Conservation (phyloP, 2,888 invertebrate species). For the Tenodera sinensis region DNA sequence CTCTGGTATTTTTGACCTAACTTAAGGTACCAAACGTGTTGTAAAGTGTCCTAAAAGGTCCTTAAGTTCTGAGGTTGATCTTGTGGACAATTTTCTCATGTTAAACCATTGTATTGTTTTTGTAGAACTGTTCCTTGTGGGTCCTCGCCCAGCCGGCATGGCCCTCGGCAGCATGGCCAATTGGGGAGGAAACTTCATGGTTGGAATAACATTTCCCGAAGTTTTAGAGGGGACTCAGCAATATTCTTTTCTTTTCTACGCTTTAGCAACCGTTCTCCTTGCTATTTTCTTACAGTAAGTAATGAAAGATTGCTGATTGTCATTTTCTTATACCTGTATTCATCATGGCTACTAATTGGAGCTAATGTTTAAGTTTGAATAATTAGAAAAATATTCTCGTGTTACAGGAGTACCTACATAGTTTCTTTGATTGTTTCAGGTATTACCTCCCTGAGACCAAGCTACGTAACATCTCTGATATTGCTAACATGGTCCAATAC, state of each 20-base stretch:
- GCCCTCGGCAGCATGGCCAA: conserved; percentile 81
- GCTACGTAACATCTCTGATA: conserved; percentile 62
- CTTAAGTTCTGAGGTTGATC: no score
- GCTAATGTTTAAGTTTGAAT: background rate
- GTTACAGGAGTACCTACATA: background rate
- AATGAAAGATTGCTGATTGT: background rate
- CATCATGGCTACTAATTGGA: background rate
- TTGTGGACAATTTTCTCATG: no score
- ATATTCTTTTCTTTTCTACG: conserved; percentile 74
- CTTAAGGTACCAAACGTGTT: no score
- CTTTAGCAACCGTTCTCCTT: conserved; percentile 52
- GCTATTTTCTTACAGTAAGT: conserved; percentile 60
- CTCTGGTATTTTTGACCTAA: no score
- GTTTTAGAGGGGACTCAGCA: conserved; percentile 66
- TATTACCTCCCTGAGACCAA: conserved; percentile 72
- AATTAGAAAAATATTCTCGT: background rate
- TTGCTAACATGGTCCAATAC: conserved; percentile 58
- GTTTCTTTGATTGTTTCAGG: conserved; percentile 45
- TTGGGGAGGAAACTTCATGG: conserved; percentile 84
- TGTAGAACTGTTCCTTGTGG: conserved; percentile 76
- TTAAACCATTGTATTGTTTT: conserved; percentile 3
- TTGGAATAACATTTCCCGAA: conserved; percentile 76
- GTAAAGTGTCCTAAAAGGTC: no score
- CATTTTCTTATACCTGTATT: background rate
- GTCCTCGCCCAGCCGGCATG: conserved; percentile 81